Percentiles rank a stretch among this genome's conserved stretches.
Conservation (phyloP, 2,888 invertebrate species). For the Emmelina monodactyla region DNA sequence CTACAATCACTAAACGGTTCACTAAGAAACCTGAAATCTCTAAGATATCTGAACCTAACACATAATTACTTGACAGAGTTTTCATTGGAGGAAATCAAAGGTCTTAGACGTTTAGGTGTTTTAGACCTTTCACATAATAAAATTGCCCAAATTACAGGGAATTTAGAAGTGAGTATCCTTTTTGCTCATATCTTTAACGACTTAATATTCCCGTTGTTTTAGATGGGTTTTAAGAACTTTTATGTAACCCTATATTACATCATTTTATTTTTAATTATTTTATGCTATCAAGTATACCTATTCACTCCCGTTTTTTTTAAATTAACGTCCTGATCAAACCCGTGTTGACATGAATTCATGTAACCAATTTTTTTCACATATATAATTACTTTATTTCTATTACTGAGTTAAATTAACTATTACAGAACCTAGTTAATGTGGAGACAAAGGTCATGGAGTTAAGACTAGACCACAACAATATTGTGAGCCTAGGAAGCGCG, state of each 20-base stretch:
- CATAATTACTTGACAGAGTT: conserved; percentile 79
- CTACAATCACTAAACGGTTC: conserved; percentile 77
- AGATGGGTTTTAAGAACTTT: no score
- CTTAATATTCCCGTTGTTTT: no score
- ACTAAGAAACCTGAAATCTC: conserved; percentile 70
- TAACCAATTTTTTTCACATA: no score
- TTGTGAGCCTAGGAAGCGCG: conserved; percentile 76
- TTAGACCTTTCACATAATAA: conserved; percentile 81
- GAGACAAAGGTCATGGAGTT: conserved; percentile 77
- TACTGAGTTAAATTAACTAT: conserved; percentile 14
- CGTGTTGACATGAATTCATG: no score
- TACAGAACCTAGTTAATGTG: conserved; percentile 78
- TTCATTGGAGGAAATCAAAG: conserved; percentile 80
- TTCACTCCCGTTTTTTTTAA: no score
- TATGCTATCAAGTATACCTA: no score
- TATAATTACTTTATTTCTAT: neutral
- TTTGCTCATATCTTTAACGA: neutral
- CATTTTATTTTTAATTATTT: no score
- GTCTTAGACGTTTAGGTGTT: conserved; percentile 72
- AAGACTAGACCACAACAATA: conserved; percentile 76
- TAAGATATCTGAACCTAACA: conserved; percentile 77
- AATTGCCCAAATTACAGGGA: conserved; percentile 71
- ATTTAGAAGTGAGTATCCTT: conserved; percentile 66
- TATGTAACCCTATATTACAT: no score
- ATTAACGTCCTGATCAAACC: no score